These are phyloP conservation scores for Mastomys coucha DNA, from an alignment of 2,113 vertebrate genomes.

Conservation along the genomic window DNA sequence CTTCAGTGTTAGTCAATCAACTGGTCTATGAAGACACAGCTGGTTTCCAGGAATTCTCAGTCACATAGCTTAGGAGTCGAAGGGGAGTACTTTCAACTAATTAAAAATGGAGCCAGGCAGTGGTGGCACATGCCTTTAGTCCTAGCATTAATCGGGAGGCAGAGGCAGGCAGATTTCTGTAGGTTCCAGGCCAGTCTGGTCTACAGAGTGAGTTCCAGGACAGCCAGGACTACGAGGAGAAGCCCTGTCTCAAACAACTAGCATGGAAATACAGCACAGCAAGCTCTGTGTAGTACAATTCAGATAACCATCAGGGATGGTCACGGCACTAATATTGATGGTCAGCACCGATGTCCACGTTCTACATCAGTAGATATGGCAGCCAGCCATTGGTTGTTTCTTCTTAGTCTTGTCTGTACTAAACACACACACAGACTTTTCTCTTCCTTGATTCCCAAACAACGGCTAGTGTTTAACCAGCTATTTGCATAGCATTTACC, in stretches of 20 bases:
- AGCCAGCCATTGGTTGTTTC: neutral
- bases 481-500: accelerated
- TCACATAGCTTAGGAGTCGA: neutral
- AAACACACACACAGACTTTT: neutral
- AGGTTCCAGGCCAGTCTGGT: too few species aligned
- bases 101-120: neutral
- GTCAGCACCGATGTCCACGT: accelerated
- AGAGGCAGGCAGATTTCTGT: too few species aligned
- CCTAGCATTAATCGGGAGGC: too few species aligned
- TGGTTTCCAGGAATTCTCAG: neutral
- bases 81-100: neutral
- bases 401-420: neutral
- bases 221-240: too few species aligned
- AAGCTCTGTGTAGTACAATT: neutral
- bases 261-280: neutral
- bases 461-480: neutral
- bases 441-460: neutral
- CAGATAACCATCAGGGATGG: neutral
- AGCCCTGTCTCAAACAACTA: too few species aligned
- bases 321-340: neutral
- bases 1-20: neutral
- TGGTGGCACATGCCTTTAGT: too few species aligned
- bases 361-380: neutral
- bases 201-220: too few species aligned
- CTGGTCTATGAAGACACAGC: neutral